Base-by-base conservation (phyloP, 2,888 invertebrate genomes). In the Habroteleia sp. region DNA sequence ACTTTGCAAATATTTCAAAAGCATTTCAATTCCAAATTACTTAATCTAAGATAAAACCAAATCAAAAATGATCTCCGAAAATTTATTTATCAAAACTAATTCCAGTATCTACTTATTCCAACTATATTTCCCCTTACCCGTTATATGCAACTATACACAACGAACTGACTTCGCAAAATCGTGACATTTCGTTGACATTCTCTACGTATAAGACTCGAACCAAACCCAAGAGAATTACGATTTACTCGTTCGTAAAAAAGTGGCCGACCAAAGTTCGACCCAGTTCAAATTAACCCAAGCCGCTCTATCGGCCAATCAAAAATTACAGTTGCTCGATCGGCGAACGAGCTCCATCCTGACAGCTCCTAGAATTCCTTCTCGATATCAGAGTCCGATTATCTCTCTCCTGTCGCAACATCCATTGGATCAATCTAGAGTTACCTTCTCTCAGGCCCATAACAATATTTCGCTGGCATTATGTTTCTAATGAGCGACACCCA, bases 401-500 rank as follows among this genome's bases (percentile, higher is more conserved):
- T 56, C 41, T 35, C 17, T 13, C 54, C 60, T 71, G 69, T 71
- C 62, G 69, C 69, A 62, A 69, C 42, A 41, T 35, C 44, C 56
- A 39, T 13, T 46, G 54, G 33, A 39, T 31, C 39, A 41, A 66
- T 66, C 69, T 42, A 27, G 14, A 52, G 23, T 35, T 41, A 17
- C 33, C 16, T 20, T 48, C 50, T 14, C 23, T 13, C 16, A 8
- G n/a, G 4, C 17, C 31, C 31, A 14, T 29, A 50, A 16, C 37
- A 44, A 35, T 52, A 42, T 66, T 56, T 46, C 46, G 39, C 23
- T 46, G 54, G 37, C 54, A 56, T 66, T 46, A 46, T 48, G 33
- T 23, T 8, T 66, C 56, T 69, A 69, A 60, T 52, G 69, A 69
- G 31, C 37, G 52, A 68, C 68, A 58, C 68, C 68, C 58, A 54